Conservation (phyloP, 2,888 invertebrate species). For the Adelognathus sp. region DNA sequence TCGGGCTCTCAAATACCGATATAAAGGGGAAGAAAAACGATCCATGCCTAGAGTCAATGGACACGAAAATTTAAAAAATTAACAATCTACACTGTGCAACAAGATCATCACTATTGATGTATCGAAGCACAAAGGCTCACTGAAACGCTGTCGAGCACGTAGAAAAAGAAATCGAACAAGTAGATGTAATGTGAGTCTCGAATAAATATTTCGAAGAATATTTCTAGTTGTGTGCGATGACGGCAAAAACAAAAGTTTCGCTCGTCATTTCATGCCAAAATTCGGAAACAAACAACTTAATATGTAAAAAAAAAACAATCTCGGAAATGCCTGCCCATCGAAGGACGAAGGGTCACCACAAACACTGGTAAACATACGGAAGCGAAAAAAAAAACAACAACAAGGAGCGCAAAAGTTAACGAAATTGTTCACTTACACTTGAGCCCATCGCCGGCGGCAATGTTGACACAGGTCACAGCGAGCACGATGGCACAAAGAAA, state of each 20-base stretch:
- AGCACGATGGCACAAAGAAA: slow-evolving; percentile 82
- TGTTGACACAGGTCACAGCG: slow-evolving; percentile 81
- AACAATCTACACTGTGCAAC: neutral
- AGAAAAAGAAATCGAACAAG: no score
- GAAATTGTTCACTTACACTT: slow-evolving; percentile 85
- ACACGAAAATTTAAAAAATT: neutral
- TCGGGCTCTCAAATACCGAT: neutral
- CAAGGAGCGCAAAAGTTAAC: slow-evolving; percentile 35
- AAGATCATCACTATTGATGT: neutral
- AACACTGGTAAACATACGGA: neutral
- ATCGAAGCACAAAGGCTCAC: neutral
- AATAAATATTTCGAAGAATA: no score
- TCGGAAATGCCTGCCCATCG: no score
- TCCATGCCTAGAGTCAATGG: neutral
- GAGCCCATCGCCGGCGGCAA: slow-evolving; percentile 82
- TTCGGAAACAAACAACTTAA: no score
- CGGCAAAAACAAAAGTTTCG: no score
- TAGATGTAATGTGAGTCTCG: no score
- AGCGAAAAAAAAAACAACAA: neutral
- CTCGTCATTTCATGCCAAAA: no score
- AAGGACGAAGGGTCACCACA: neutral
- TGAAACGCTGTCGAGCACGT: neutral
- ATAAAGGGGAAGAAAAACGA: neutral
- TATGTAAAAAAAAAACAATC: no score
- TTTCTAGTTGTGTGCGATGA: no score